Base-by-base conservation (phyloP, 2,113 vertebrate species). In the Indicator indicator region DNA sequence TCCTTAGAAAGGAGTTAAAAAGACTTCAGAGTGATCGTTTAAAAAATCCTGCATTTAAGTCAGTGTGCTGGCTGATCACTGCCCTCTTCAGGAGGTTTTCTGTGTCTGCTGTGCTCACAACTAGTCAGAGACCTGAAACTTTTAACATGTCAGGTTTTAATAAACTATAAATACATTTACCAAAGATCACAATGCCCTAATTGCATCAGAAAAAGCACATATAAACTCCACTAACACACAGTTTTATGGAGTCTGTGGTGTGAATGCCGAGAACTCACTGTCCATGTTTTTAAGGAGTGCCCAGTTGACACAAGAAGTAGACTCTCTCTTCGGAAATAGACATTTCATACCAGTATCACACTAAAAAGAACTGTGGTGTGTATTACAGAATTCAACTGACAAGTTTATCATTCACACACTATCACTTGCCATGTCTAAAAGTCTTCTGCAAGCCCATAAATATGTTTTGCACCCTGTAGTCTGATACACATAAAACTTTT, bases 21-120 rank as follows among this genome's bases (percentile, higher is more conserved):
- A 64, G 12, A 23, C 9, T 55, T 58, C 30, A 74, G 33, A 81
- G 86, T 6, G 70, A 30, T 0, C 14, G 7, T 48, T 81, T 60
- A 17, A 11, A 69, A 78, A 79, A 28, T 16, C 1, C 2, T 13
- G 27, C 18, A 26, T 33, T 76, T 44, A 46, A 38, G 27, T 26
- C 23, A 67, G 33, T 28, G 13, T 26, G 32, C 68, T 2, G 16
- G 76, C 20, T 58, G 68, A 50, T 52, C 58, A 86, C 36, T 79
- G 84, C 75, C 91, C 94, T 89, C 94, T 94, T 87, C 82, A 92
- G 95, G 83, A 75, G 4, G 4, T 56, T 89, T 83, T 54, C 67
- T 68, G 26, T 18, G 65, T 23, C 59, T 81, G 55, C 52, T 78
- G 21, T 19, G 26, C n/a, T n/a, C 24, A 76, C 13, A 63, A 63